A percentile compares a stretch with the other conserved stretches of the same genome.
phyloP scores from a whole-genome alignment of 2,888 invertebrate species.

The Phyllotreta cruciferae region DNA sequence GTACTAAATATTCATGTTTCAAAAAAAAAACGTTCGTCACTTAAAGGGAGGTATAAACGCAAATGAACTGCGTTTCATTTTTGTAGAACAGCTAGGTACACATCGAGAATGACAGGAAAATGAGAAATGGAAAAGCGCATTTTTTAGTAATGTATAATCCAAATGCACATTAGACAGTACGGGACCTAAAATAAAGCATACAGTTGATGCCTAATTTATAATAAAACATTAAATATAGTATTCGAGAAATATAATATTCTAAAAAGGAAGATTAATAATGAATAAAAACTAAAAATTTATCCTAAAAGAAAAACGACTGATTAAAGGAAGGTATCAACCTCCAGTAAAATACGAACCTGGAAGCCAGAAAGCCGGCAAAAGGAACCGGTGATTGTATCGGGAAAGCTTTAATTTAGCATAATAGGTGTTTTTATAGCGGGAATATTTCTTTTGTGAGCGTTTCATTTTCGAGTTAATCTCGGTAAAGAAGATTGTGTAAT shows the following conservation, averaged over 20 bases:
- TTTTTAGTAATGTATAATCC: conserved; percentile 2
- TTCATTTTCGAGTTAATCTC: conserved; percentile 45
- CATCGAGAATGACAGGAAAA: conserved; percentile 12
- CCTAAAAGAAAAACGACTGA: neutral
- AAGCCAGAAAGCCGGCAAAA: conserved; percentile 24
- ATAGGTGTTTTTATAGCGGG: conserved; percentile 43
- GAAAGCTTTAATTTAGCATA: conserved; percentile 44
- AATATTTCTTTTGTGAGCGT: conserved; percentile 41
- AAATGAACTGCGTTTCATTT: conserved; percentile 24
- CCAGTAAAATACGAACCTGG: neutral
- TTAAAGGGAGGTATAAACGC: conserved; percentile 3
- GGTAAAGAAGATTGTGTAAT: conserved; percentile 42
- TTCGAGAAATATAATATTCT: too few species aligned
- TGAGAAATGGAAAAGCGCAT: conserved; percentile 13
- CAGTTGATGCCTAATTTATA: too few species aligned
- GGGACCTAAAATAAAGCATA: too few species aligned
- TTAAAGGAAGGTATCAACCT: neutral
- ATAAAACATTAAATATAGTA: too few species aligned
- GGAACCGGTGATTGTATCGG: conserved; percentile 34
- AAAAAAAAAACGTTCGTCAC: conserved; percentile 13
- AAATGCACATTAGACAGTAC: neutral
- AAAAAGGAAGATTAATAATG: too few species aligned
- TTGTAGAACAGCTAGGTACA: conserved; percentile 3
- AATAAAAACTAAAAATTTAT: too few species aligned
- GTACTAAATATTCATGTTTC: neutral